These are phyloP conservation scores for Tapirus terrestris DNA, from an alignment of 2,113 vertebrate species.

Conservation along the genomic window DNA sequence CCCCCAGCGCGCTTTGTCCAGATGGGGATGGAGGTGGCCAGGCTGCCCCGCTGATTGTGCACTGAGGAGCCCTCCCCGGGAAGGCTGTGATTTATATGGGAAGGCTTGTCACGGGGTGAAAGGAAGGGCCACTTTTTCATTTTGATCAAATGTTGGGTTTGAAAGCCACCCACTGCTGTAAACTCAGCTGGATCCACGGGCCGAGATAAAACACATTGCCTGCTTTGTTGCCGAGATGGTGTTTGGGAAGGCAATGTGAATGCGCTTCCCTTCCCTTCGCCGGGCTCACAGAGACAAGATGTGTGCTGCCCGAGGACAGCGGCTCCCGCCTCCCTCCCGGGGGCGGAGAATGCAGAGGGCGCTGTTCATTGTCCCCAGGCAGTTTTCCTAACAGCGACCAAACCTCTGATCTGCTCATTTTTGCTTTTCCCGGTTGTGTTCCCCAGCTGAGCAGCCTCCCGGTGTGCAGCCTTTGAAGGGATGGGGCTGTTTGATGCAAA, in stretches of 20 bases:
- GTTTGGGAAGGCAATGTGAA: constrained; percentile 73
- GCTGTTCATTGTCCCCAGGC: accelerated
- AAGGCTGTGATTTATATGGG: constrained; percentile 87
- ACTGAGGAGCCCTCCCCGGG: constrained; percentile 78
- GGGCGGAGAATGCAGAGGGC: not conserved
- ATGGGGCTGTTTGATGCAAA: not conserved
- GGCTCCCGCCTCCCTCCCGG: not conserved
- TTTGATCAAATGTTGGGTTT: constrained; percentile 86
- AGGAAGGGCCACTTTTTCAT: constrained; percentile 85
- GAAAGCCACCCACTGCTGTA: constrained; percentile 86
- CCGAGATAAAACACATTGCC: constrained; percentile 83
- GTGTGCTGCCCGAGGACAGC: not conserved
- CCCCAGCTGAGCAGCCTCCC: not conserved
- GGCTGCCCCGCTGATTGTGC: constrained; percentile 80
- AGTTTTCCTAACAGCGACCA: not conserved
- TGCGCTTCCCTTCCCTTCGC: constrained; percentile 77
- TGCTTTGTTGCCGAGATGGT: constrained; percentile 83
- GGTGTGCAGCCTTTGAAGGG: not conserved
- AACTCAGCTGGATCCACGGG: constrained; percentile 82
- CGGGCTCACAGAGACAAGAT: constrained; percentile 26
- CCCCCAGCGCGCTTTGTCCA: constrained; percentile 82
- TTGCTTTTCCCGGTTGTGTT: not conserved
- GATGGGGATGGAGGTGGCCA: constrained; percentile 77
- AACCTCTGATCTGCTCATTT: not conserved
- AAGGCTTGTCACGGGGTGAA: constrained; percentile 86